These are phyloP conservation scores for Amphibalanus amphitrite DNA, from an alignment of 1,140 invertebrate genomes.

Conservation along the genomic window DNA sequence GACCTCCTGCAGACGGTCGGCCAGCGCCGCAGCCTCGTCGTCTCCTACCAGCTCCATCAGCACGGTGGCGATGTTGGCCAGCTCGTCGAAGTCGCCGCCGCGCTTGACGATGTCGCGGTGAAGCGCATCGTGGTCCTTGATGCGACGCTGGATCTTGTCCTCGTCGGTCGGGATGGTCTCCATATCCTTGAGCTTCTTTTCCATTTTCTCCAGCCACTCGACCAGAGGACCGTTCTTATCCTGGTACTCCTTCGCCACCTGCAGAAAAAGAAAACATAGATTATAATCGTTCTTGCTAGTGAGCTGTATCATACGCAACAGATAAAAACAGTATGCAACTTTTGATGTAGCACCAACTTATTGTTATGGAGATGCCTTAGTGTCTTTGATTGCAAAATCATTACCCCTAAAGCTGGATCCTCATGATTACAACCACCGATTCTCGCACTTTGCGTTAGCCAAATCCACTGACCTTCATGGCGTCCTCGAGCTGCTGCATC, in stretches of 20 bases:
- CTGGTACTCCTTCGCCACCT: slow-evolving; percentile 34
- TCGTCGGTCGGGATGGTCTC: slow-evolving; percentile 82
- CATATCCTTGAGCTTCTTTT: slow-evolving; percentile 72
- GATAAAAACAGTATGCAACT: no score
- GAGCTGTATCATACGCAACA: no score
- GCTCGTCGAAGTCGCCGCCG: slow-evolving; percentile 63
- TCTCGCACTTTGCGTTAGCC: no score
- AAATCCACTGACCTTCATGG: slow-evolving; percentile 39
- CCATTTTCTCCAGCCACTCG: slow-evolving; percentile 76
- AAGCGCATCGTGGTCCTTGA: slow-evolving; percentile 58
- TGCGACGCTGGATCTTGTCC: slow-evolving; percentile 73
- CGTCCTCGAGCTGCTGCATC: slow-evolving; percentile 68
- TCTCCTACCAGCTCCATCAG: slow-evolving; percentile 83
- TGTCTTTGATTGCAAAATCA: no score
- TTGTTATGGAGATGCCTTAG: no score
- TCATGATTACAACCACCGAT: no score
- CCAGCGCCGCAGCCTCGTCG: slow-evolving; percentile 67
- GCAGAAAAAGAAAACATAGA: slow-evolving; percentile 38
- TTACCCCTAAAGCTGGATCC: no score
- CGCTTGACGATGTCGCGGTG: slow-evolving; percentile 76
- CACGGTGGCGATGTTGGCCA: slow-evolving; percentile 69
- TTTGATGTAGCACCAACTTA: no score
- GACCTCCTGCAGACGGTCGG: slow-evolving; percentile 66
- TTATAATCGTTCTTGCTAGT: slow-evolving; percentile 31
- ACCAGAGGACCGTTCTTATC: slow-evolving; percentile 74